Evolutionary conservation across 1,140 invertebrate species (phyloP), one percentile per base, ranked within the genome.

Genomic region (Drosophila paulistorum): DNA sequence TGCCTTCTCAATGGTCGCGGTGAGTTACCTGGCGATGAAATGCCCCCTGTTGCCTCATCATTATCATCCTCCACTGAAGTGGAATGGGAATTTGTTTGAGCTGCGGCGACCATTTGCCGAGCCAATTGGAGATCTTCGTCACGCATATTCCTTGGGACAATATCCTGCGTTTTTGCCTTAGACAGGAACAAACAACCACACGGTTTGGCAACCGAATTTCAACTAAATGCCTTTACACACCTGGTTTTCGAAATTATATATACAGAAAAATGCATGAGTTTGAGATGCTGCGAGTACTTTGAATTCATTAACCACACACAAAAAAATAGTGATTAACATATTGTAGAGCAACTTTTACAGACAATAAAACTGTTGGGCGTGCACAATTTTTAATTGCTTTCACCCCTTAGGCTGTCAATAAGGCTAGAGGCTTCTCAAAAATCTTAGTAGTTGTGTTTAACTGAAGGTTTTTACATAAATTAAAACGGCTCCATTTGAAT

Each of bases 101-200:
- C 45, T 51, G 45, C 17, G 0, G 93, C 94, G 10, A 94, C 94
- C 73, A 96, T 92, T 26, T 94, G 94, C 13, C 94, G 93, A 1
- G 95, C 95, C 81, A 95, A 90, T 69, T 94, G 93, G 42, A 96
- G 74, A 79, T 95, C 94, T 81, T 94, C 93, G 79, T 96, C 95
- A 89, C 95, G 94, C 94, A 95, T 95, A 62, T 65, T 71, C n/a
- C 14, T 1, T 26, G 39, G 6, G 0, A 30, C 1, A n/a, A 9
- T 5, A 68, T 7, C 30, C 54, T 57, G n/a, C 42, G 41, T 33
- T 70, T 85, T 2, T 51, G 5, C 23, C 42, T 20, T 17, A 58
- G 6, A 41, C 13, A 66, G 54, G 14, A 2, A 55, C 11, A 20
- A 39, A 61, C 58, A 74, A 86, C 84, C 64, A 51, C 68, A 55